Conservation (phyloP, 2,888 invertebrate species). For the Junonia oenone region DNA sequence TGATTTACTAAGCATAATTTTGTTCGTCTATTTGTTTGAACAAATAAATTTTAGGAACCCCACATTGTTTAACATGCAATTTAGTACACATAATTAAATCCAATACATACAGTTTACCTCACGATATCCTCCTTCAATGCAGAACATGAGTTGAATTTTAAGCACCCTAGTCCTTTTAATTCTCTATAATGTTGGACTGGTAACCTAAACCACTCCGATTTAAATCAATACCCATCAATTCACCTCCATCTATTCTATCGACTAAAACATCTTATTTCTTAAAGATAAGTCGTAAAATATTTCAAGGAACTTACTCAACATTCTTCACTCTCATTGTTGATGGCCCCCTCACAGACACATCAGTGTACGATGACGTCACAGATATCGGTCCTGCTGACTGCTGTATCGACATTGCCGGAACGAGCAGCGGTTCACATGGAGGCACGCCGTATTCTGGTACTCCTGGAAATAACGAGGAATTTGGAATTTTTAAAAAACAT, state of each 20-base stretch:
- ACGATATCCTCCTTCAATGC: background rate
- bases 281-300: no score
- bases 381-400: conserved; percentile 82
- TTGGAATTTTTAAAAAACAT: background rate
- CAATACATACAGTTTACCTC: background rate
- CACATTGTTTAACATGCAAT: no score
- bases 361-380: conserved; percentile 78
- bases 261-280: no score
- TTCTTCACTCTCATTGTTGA: conserved; percentile 79
- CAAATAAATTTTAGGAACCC: no score
- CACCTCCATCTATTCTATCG: no score
- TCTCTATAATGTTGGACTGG: no score
- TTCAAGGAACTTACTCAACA: conserved; percentile 82
- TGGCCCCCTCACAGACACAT: conserved; percentile 81
- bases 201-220: no score
- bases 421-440: conserved; percentile 81
- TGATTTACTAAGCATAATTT: no score
- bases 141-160: background rate
- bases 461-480: conserved; percentile 48
- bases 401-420: conserved; percentile 81
- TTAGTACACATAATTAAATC: no score
- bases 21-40: no score
- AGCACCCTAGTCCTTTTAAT: background rate
- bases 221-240: no score
- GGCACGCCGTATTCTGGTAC: conserved; percentile 82